Conservation (phyloP, 2,113 vertebrate genomes). For the Calypte anna region DNA sequence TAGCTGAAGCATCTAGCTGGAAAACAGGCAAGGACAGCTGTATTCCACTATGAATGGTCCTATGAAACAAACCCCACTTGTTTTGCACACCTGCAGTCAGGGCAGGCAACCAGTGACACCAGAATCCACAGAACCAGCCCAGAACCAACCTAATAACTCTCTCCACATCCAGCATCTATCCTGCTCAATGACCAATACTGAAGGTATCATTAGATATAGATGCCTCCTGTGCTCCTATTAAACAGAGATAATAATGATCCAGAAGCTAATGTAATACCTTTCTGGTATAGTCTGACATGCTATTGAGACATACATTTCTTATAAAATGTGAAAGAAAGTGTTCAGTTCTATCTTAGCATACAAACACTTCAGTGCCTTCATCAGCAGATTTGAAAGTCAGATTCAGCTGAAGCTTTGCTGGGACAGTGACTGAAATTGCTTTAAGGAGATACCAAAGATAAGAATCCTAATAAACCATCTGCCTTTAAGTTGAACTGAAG, state of each 20-base stretch:
- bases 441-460: neutral
- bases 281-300: neutral
- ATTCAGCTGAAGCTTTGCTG: neutral
- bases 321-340: neutral
- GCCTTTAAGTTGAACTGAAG: neutral
- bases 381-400: neutral
- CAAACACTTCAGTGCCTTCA: neutral
- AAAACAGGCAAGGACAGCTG: neutral
- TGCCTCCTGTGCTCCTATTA: neutral
- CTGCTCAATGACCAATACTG: neutral
- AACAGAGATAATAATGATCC: neutral
- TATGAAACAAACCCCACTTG: neutral
- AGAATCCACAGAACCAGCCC: neutral
- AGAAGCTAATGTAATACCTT: neutral
- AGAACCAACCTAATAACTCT: neutral
- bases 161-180: neutral
- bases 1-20: neutral
- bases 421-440: neutral
- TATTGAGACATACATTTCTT: neutral
- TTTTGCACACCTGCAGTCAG: neutral
- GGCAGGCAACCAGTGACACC: neutral
- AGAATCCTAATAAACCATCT: neutral
- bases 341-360: neutral
- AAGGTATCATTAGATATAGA: neutral
- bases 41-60: neutral